A percentile compares a stretch with the other conserved stretches of the same genome.
Evolutionary conservation across 2,113 vertebrate genomes (phyloP).

Genomic region (Cyprinodon tularosa): DNA sequence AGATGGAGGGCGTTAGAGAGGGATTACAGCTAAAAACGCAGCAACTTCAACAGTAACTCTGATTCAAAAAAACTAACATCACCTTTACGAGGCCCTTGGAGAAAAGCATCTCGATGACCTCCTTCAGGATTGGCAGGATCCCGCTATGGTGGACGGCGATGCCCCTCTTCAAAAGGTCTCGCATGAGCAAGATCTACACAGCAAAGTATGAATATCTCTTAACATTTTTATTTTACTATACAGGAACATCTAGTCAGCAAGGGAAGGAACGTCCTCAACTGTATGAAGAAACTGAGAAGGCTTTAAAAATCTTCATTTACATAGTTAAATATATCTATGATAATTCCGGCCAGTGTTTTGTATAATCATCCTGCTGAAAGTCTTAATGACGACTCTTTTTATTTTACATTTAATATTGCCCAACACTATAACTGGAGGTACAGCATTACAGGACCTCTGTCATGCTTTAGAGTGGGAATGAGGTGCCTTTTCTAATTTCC

Average conservation of each 20-base stretch:
- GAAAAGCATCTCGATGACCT: slow-evolving; percentile 95
- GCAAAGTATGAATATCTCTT: not conserved
- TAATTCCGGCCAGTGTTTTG: not conserved
- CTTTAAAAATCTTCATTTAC: too few relatives aligned
- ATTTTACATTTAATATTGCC: too few relatives aligned
- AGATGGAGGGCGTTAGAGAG: not conserved
- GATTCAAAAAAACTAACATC: not conserved
- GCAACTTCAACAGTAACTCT: not conserved
- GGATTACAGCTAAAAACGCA: not conserved
- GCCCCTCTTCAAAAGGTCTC: slow-evolving; percentile 87
- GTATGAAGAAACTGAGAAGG: too few relatives aligned
- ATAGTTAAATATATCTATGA: too few relatives aligned
- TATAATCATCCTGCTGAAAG: too few relatives aligned
- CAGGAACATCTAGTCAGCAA: not conserved
- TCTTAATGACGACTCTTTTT: too few relatives aligned
- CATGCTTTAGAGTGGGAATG: too few relatives aligned
- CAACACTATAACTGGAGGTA: too few relatives aligned
- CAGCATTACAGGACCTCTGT: too few relatives aligned
- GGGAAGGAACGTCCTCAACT: not conserved
- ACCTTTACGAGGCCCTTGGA: slow-evolving; percentile 85
- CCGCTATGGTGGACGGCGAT: slow-evolving; percentile 92
- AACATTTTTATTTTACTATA: not conserved
- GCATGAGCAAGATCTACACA: slow-evolving; percentile 85
- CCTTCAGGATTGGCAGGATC: slow-evolving; percentile 93
- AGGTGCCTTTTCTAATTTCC: too few relatives aligned